Conservation (phyloP, 1,140 invertebrate species). For the Oryzaephilus surinamensis region DNA sequence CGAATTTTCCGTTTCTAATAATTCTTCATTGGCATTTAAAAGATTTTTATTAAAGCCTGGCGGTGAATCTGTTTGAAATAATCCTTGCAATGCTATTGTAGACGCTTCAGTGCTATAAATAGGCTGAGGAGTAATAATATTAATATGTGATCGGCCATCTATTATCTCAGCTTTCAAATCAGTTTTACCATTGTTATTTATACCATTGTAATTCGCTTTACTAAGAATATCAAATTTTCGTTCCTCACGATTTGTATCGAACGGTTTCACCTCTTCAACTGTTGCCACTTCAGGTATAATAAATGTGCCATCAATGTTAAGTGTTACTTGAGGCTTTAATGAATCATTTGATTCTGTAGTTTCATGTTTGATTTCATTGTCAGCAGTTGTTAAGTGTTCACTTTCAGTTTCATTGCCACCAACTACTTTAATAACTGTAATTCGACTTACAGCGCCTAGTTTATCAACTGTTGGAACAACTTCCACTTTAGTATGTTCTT, state of each 20-base stretch:
- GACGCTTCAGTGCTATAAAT: slow-evolving; percentile 40
- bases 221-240: slow-evolving; percentile 24
- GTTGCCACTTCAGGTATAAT: slow-evolving; percentile 9
- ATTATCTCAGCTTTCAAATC: slow-evolving; percentile 19
- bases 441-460: slow-evolving; percentile 54
- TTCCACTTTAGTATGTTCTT: slow-evolving; percentile 42
- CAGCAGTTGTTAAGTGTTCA: slow-evolving; percentile 16
- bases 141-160: slow-evolving; percentile 28
- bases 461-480: slow-evolving; percentile 48
- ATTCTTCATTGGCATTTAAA: slow-evolving; percentile 20
- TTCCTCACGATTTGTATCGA: slow-evolving; percentile 19
- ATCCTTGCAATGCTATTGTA: slow-evolving; percentile 49
- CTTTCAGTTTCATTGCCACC: slow-evolving; percentile 34
- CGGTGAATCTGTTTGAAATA: slow-evolving; percentile 44
- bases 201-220: slow-evolving; percentile 2
- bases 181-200: neutral
- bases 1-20: slow-evolving; percentile 27
- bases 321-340: too few relatives aligned
- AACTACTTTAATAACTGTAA: slow-evolving; percentile 52
- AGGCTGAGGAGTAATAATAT: slow-evolving; percentile 30
- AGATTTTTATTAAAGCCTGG: too few relatives aligned
- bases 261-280: slow-evolving; percentile 8
- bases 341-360: neutral
- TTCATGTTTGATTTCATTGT: slow-evolving; percentile 15
- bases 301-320: too few relatives aligned